Percentiles rank a stretch among this genome's conserved stretches.
Conservation (phyloP, 2,797 vertebrate species). For the Nothura maculosa region DNA sequence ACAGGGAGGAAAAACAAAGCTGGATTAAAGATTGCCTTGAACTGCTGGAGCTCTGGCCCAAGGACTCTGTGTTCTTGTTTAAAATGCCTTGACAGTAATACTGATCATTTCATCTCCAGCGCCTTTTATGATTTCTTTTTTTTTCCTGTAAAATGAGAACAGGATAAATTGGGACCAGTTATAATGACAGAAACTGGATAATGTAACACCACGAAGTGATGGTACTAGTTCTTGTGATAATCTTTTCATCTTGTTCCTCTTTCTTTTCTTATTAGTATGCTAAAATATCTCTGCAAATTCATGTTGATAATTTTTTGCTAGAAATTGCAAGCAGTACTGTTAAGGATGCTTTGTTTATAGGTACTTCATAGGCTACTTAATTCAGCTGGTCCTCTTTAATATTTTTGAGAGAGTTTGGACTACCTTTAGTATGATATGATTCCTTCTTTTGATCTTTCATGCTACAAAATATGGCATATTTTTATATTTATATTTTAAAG, state of each 20-base stretch:
- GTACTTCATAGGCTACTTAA: conserved; percentile 46
- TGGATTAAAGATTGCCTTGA: conserved; percentile 61
- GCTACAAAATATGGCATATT: background rate
- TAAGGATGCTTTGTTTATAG: background rate
- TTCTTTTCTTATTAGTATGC: conserved; percentile 1
- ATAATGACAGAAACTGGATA: conserved; percentile 46
- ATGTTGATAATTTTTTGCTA: conserved; percentile 43
- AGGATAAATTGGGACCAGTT: conserved; percentile 37
- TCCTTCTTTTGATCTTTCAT: background rate
- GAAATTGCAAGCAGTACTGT: conserved; percentile 27
- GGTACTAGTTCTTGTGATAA: background rate
- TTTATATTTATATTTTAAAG: background rate
- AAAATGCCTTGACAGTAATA: conserved; percentile 51
- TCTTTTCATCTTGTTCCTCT: conserved; percentile 34
- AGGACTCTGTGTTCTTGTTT: conserved; percentile 60
- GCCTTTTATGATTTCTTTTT: conserved; percentile 30
- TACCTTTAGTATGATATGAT: background rate
- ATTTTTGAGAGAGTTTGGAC: background rate
- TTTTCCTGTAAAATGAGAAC: conserved; percentile 46
- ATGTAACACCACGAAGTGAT: background rate
- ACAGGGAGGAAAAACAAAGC: conserved; percentile 44
- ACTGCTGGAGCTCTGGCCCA: conserved; percentile 40
- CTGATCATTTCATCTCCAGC: conserved; percentile 59
- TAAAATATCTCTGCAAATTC: conserved; percentile 46
- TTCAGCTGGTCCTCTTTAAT: conserved; percentile 1